A percentile compares a stretch with the other conserved stretches of the same genome.
Conservation (phyloP, 2,797 vertebrate species). For the Enteromius treurensis region DNA sequence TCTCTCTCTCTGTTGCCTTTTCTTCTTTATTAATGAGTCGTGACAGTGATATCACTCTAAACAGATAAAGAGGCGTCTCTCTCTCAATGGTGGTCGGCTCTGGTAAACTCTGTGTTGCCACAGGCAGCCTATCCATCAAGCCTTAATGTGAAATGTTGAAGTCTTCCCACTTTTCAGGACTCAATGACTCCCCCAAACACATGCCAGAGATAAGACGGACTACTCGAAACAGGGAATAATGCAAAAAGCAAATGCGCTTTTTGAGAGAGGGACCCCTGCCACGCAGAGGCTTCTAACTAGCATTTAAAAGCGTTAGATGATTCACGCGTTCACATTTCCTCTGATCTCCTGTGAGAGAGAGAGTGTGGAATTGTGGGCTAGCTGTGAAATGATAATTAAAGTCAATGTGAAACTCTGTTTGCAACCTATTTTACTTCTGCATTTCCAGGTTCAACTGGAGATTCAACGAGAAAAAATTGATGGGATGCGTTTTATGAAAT, state of each 20-base stretch:
- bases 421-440: not conserved
- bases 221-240: constrained; percentile 37
- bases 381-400: constrained; percentile 15
- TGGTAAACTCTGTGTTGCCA: constrained; percentile 29
- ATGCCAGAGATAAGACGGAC: constrained; percentile 49
- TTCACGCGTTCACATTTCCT: constrained; percentile 46
- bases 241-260: constrained; percentile 11
- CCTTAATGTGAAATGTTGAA: constrained; percentile 36
- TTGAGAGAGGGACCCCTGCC: constrained; percentile 35
- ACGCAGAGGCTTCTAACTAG: constrained; percentile 61
- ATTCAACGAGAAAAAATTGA: not conserved
- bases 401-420: not conserved
- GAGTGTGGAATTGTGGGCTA: not conserved
- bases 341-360: constrained; percentile 21
- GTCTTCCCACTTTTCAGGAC: constrained; percentile 35
- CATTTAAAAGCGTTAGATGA: constrained; percentile 58
- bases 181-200: constrained; percentile 23
- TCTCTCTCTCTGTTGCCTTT: constrained; percentile 15
- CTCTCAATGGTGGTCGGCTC: constrained; percentile 37
- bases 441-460: not conserved
- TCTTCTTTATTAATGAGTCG: constrained; percentile 46
- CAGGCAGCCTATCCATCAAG: constrained; percentile 31
- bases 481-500: not conserved
- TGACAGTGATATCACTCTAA: constrained; percentile 53
- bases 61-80: constrained; percentile 44